Base-by-base conservation (phyloP, 2,797 vertebrate species). In the Xenopus petersii region DNA sequence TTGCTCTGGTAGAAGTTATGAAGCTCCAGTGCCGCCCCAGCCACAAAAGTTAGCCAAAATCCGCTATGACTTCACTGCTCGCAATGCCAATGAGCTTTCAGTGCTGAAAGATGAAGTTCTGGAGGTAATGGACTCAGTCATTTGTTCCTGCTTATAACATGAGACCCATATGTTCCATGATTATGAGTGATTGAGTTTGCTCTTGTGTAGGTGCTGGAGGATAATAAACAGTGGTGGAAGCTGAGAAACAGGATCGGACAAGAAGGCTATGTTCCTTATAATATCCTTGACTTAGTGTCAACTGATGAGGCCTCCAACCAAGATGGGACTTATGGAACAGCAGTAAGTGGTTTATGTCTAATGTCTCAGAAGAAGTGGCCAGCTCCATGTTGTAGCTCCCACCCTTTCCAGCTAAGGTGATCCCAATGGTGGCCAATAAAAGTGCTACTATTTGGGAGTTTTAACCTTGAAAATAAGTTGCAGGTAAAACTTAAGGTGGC, bases 141-240 rank as follows among this genome's bases (percentile, higher is more conserved):
- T 42, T 42, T 42, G 36, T 42, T 42, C 36, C 8, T 42, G 36
- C 36, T 42, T 42, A 6, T 42, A 42, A 54, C 49, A 54, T 54
- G 4, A 54, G 49, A 54, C 49, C 2, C 10, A 54, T 12, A 54
- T 54, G 49, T 54, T 54, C 12, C 49, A 12, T 3, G 8, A 12
- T 12, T 12, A 12, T 56, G 7, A 76, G 60, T 73, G 21, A 73
- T 12, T 16, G 15, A 2, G 7, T 42, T 17, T 33, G 21, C 61
- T 70, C 3, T 77, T 30, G 77, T 36, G 0, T 84, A 99, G 98
- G 94, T 99, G 73, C 70, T 99, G 74, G 97, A 98, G 75, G 93
- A 95, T 16, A 90, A 94, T 72, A 95, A 94, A 80, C 95, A 97
- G 84, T 99, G 96, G 97, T 98, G 98, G 96, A 98, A 96, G 82